Evolutionary conservation across 2,888 invertebrate genomes (phyloP).

Genomic region (Argyresthia goedartella): DNA sequence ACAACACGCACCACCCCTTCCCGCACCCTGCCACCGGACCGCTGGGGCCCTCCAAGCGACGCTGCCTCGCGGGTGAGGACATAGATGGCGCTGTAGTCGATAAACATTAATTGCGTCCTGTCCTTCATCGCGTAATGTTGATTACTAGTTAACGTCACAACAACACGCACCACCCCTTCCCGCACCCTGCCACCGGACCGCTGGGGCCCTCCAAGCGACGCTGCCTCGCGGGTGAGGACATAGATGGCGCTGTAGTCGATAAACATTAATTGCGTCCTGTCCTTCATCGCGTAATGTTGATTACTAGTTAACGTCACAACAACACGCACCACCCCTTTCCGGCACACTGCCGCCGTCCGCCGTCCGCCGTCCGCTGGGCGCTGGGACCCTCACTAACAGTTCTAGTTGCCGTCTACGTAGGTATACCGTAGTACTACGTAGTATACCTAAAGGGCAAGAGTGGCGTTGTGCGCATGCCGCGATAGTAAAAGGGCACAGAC

Average conservation of each 20-base stretch:
- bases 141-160: conserved; percentile 89
- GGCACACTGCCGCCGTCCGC: conserved; percentile 95
- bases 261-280: too few species aligned
- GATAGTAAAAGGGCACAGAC: too few species aligned
- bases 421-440: too few species aligned
- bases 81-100: not conserved
- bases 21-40: conserved; percentile 96
- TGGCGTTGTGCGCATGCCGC: too few species aligned
- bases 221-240: conserved; percentile 3
- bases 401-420: too few species aligned
- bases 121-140: too few species aligned
- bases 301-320: conserved; percentile 89
- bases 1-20: conserved; percentile 93
- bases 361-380: too few species aligned
- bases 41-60: conserved; percentile 90
- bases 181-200: conserved; percentile 94
- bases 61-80: conserved; percentile 31
- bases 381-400: conserved; percentile 96
- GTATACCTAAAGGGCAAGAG: too few species aligned
- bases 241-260: not conserved
- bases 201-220: conserved; percentile 93
- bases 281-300: too few species aligned
- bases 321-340: conserved; percentile 95
- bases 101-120: too few species aligned
- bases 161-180: conserved; percentile 94